phyloP scores from a whole-genome alignment of 1,140 invertebrate genomes.

The Euborellia annulipes region DNA sequence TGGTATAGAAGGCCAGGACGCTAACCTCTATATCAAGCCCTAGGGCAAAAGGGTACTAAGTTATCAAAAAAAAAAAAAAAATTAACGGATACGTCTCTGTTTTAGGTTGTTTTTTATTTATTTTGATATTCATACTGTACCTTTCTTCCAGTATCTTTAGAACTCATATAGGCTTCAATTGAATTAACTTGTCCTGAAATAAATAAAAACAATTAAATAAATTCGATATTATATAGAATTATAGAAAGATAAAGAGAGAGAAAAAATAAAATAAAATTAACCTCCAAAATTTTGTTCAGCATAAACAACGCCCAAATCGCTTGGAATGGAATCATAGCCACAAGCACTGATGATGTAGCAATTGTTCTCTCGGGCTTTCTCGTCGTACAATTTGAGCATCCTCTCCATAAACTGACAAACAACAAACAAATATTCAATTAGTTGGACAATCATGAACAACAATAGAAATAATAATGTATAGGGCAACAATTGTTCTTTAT shows the following conservation, averaged over 20 bases:
- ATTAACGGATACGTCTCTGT: too few relatives aligned
- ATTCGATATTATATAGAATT: constrained; percentile 2
- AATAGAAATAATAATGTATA: too few relatives aligned
- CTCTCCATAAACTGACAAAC: constrained; percentile 60
- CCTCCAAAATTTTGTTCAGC: constrained; percentile 58
- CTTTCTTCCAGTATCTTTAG: too few relatives aligned
- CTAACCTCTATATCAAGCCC: too few relatives aligned
- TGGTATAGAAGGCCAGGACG: too few relatives aligned
- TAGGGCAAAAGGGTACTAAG: too few relatives aligned
- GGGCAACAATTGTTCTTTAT: too few relatives aligned
- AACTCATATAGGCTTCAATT: constrained; percentile 58
- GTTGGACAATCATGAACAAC: too few relatives aligned
- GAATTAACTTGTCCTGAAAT: constrained; percentile 50
- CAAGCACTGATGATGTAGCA: constrained; percentile 77
- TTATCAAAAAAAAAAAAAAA: too few relatives aligned
- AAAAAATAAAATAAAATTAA: constrained; percentile 16
- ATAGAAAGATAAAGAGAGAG: background rate
- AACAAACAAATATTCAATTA: too few relatives aligned
- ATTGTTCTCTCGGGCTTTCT: constrained; percentile 54
- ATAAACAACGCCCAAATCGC: constrained; percentile 65
- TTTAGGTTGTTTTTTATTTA: too few relatives aligned
- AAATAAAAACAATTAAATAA: constrained; percentile 7
- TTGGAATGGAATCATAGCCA: constrained; percentile 79
- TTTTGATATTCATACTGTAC: too few relatives aligned
- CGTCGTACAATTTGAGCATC: constrained; percentile 67